These are phyloP conservation scores for Benitochromis conjunctus DNA, from an alignment of 2,113 vertebrate genomes.

Conservation along the genomic window DNA sequence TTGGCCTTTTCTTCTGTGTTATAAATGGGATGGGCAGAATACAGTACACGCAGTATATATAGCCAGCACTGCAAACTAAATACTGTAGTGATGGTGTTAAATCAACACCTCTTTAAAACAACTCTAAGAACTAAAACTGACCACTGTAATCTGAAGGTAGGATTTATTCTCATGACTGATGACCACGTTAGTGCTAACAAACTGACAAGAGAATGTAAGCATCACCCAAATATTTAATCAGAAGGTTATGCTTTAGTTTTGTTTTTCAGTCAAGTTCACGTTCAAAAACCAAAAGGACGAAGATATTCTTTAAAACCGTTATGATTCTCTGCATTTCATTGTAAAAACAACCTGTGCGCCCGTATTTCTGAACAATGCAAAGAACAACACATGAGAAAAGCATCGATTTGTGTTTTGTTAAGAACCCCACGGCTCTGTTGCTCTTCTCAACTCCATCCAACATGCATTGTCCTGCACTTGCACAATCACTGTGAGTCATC, in stretches of 20 bases:
- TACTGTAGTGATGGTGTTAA: background rate
- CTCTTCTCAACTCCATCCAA: constrained; percentile 58
- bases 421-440: constrained; percentile 50
- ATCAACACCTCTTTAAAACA: background rate
- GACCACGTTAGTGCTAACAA: background rate
- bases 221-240: background rate
- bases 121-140: background rate
- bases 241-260: background rate
- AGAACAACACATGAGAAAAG: constrained; percentile 32
- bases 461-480: constrained; percentile 60
- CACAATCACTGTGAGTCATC: constrained; percentile 71
- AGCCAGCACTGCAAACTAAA: background rate
- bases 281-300: background rate
- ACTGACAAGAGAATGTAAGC: background rate
- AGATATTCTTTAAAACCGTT: background rate
- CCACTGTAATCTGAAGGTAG: background rate
- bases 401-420: constrained; percentile 50
- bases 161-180: background rate
- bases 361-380: constrained; percentile 39
- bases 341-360: background rate
- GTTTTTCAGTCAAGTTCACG: background rate
- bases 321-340: background rate
- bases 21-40: background rate
- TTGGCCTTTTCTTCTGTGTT: background rate
- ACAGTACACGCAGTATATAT: background rate